Conservation (phyloP, 2,888 invertebrate species). For the Xylota segnis region DNA sequence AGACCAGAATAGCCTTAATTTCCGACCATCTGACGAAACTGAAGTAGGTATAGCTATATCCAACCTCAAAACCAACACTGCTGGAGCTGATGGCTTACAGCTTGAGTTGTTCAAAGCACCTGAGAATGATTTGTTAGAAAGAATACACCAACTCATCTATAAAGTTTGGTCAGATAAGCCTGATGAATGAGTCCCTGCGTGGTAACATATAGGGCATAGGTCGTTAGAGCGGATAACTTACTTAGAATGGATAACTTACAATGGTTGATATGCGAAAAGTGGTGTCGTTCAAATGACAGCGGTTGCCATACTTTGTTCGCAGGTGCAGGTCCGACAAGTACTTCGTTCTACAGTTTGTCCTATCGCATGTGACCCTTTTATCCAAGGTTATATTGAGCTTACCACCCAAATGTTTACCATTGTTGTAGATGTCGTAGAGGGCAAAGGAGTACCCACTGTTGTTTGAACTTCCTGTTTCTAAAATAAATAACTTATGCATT, state of each 20-base stretch:
- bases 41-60: too few relatives aligned
- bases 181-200: too few relatives aligned
- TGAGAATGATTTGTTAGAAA: too few relatives aligned
- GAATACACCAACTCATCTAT: too few relatives aligned
- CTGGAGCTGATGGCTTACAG: too few relatives aligned
- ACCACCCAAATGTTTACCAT: conserved; percentile 82
- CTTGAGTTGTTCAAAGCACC: too few relatives aligned
- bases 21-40: too few relatives aligned
- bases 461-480: conserved; percentile 1
- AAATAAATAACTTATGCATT: neutral
- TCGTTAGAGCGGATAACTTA: too few relatives aligned
- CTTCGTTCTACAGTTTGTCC: conserved; percentile 70
- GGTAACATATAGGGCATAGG: too few relatives aligned
- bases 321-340: conserved; percentile 79
- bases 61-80: too few relatives aligned
- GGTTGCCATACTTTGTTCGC: conserved; percentile 79
- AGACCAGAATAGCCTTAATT: too few relatives aligned
- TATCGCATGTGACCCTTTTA: conserved; percentile 79
- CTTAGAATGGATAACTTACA: conserved; percentile 78
- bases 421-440: conserved; percentile 83
- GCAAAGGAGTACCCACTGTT: conserved; percentile 53
- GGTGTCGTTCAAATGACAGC: conserved; percentile 79
- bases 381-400: conserved; percentile 81
- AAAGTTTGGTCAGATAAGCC: too few relatives aligned
- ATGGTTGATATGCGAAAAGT: conserved; percentile 80